A percentile compares a stretch with the other conserved stretches of the same genome.
phyloP scores from a whole-genome alignment of 2,113 vertebrate species.

The Neogale vison region DNA sequence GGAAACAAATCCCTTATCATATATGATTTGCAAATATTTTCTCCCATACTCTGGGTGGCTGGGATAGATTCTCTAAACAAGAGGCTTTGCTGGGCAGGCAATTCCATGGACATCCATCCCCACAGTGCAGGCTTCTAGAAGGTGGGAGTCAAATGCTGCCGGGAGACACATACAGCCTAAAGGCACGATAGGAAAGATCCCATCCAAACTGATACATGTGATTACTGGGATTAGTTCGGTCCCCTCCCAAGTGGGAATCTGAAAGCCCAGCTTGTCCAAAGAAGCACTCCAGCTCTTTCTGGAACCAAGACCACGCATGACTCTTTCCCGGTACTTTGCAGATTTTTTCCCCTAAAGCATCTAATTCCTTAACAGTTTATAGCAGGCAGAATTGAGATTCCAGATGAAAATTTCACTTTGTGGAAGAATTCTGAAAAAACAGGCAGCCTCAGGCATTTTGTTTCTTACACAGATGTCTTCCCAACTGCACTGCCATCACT shows the following conservation, averaged over 20 bases:
- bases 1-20: background rate
- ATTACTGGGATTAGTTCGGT: too few relatives aligned
- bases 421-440: background rate
- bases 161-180: background rate
- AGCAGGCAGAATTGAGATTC: background rate
- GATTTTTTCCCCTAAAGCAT: background rate
- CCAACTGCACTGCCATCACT: background rate
- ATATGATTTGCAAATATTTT: background rate
- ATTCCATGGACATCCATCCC: fast-evolving
- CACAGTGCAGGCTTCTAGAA: background rate
- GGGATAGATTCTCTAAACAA: background rate
- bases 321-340: background rate
- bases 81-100: background rate
- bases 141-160: background rate
- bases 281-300: background rate
- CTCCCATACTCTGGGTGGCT: background rate
- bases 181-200: background rate
- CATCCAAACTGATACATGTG: background rate
- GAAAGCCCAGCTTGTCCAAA: background rate
- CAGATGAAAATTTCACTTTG: background rate
- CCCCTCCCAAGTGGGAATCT: background rate
- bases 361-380: background rate
- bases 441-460: background rate
- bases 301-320: background rate
- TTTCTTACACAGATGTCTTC: background rate